A percentile compares a stretch with the other conserved stretches of the same genome.
phyloP scores from a whole-genome alignment of 2,113 vertebrate species.

The Mustela nigripes region DNA sequence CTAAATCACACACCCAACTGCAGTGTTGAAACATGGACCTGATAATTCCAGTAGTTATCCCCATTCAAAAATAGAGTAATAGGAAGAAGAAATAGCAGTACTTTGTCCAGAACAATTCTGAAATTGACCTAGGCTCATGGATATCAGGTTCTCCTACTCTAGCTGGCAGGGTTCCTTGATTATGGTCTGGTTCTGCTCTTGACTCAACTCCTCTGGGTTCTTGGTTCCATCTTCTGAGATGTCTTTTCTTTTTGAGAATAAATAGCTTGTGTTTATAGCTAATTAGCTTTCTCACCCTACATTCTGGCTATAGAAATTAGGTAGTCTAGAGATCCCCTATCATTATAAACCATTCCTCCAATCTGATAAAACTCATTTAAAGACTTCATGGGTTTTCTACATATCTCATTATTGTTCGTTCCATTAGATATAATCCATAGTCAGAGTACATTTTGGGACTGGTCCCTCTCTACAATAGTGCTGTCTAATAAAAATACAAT shows the following conservation, averaged over 20 bases:
- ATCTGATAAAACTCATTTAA: neutral
- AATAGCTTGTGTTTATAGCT: neutral
- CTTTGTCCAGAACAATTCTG: neutral
- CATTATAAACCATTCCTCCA: neutral
- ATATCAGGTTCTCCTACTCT: neutral
- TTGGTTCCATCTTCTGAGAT: conserved; percentile 32
- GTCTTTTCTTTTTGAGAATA: conserved; percentile 33
- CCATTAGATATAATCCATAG: neutral
- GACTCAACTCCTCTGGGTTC: neutral
- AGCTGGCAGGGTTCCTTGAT: neutral
- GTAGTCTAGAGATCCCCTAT: neutral
- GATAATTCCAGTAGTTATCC: neutral
- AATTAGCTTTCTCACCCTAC: neutral
- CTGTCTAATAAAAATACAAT: conserved; percentile 12
- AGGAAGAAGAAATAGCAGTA: neutral
- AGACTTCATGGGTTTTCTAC: neutral
- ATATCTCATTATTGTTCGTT: neutral
- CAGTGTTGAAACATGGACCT: neutral
- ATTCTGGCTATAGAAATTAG: neutral
- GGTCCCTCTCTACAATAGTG: neutral
- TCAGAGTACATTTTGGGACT: neutral
- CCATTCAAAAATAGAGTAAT: neutral
- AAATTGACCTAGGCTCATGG: neutral
- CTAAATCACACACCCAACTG: neutral
- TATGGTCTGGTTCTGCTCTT: neutral